Percentiles rank a stretch among this genome's conserved stretches.
Conservation (phyloP, 2,797 vertebrate species). For the Aselliscus stoliczkanus region DNA sequence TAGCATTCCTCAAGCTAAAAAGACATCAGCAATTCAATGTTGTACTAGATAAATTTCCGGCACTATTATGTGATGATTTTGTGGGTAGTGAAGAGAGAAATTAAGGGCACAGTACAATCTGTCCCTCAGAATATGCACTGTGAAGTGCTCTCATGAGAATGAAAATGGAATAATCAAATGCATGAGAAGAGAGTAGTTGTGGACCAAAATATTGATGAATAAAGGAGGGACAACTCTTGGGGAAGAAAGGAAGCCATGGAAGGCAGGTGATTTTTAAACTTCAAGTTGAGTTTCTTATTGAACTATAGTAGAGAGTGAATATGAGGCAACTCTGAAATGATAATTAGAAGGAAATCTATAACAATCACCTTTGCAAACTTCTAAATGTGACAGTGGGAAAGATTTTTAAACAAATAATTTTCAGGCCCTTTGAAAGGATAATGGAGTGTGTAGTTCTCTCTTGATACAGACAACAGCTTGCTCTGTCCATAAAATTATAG, state of each 20-base stretch:
- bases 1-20: background rate
- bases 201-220: constrained; percentile 2
- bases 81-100: constrained; percentile 3
- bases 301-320: background rate
- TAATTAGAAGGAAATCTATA: constrained; percentile 39
- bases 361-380: constrained; percentile 37
- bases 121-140: background rate
- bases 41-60: background rate
- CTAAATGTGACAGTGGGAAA: constrained; percentile 48
- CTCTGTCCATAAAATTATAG: constrained; percentile 65
- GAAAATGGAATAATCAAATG: constrained; percentile 9
- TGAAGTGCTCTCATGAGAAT: background rate
- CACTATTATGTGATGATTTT: background rate
- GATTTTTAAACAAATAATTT: constrained; percentile 69
- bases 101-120: background rate
- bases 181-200: background rate
- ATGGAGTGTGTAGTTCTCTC: constrained; percentile 57
- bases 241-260: background rate
- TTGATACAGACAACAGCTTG: constrained; percentile 10
- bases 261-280: constrained; percentile 7
- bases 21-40: background rate
- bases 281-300: background rate
- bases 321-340: background rate
- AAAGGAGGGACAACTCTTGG: background rate
- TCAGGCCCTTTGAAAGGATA: constrained; percentile 61